phyloP scores from a whole-genome alignment of 2,797 vertebrate genomes.

The Loris lydekkerianus region DNA sequence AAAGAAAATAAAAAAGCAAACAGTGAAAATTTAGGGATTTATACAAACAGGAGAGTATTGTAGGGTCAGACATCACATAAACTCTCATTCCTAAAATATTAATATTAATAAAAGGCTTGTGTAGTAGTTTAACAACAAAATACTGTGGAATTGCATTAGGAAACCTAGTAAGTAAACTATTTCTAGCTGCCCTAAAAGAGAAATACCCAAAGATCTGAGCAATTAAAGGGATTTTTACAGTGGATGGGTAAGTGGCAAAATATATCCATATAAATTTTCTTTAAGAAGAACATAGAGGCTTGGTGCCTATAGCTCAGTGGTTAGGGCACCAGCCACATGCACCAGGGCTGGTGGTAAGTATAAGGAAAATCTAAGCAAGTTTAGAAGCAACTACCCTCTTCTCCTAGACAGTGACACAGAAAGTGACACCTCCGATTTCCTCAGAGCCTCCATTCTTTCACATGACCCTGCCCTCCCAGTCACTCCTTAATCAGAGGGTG shows the following conservation, averaged over 20 bases:
- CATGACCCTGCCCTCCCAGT: neutral
- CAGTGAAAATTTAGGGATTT: neutral
- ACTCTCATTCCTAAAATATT: neutral
- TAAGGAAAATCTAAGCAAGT: slow-evolving; percentile 17
- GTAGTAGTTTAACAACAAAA: slow-evolving; percentile 7
- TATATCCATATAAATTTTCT: neutral
- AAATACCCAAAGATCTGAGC: neutral
- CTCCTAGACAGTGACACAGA: neutral
- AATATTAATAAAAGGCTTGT: neutral
- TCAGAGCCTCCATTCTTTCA: neutral
- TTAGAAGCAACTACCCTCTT: neutral
- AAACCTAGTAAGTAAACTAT: neutral
- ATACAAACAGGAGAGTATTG: neutral
- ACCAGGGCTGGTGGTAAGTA: neutral
- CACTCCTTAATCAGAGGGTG: neutral
- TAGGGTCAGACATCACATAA: neutral
- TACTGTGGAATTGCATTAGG: slow-evolving; percentile 38
- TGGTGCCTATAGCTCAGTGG: too few relatives aligned
- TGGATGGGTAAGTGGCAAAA: neutral
- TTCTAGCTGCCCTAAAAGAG: neutral
- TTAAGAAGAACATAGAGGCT: slow-evolving; percentile 3
- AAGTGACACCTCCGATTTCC: neutral
- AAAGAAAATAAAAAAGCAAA: slow-evolving; percentile 41
- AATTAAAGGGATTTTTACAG: slow-evolving; percentile 33
- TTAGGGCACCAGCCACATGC: too few relatives aligned